A percentile compares a stretch with the other conserved stretches of the same genome.
phyloP scores from a whole-genome alignment of 2,888 invertebrate species.

The Euzetes globulus region DNA sequence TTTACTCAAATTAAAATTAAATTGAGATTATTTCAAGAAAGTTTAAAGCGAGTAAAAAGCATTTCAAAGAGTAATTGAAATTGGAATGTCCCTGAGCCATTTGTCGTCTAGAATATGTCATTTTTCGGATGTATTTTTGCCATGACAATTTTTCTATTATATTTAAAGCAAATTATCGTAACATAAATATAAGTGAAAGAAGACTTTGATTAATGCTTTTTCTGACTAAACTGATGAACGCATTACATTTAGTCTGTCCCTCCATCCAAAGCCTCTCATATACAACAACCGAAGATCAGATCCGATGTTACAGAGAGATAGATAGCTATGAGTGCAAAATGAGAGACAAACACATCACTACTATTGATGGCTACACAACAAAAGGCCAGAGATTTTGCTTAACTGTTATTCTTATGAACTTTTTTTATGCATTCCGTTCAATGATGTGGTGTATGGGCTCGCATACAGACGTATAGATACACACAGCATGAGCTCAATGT shows the following conservation, averaged over 20 bases:
- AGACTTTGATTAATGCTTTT: background rate
- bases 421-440: background rate
- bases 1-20: no score
- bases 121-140: no score
- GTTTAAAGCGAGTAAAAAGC: no score
- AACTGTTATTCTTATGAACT: background rate
- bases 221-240: constrained; percentile 2
- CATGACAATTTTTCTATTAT: no score
- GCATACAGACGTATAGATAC: background rate
- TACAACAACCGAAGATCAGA: background rate
- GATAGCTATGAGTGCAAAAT: constrained; percentile 8
- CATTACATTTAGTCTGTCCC: background rate
- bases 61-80: no score
- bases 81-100: no score
- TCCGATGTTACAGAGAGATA: background rate
- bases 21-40: no score
- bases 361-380: background rate
- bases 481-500: constrained; percentile 4
- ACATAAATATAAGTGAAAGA: background rate
- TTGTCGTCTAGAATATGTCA: no score
- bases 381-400: background rate
- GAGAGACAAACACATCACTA: background rate
- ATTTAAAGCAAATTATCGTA: no score
- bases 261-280: constrained; percentile 5
- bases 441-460: background rate